Evolutionary conservation across 2,888 invertebrate species (phyloP).

Genomic region (Andrena praecox): DNA sequence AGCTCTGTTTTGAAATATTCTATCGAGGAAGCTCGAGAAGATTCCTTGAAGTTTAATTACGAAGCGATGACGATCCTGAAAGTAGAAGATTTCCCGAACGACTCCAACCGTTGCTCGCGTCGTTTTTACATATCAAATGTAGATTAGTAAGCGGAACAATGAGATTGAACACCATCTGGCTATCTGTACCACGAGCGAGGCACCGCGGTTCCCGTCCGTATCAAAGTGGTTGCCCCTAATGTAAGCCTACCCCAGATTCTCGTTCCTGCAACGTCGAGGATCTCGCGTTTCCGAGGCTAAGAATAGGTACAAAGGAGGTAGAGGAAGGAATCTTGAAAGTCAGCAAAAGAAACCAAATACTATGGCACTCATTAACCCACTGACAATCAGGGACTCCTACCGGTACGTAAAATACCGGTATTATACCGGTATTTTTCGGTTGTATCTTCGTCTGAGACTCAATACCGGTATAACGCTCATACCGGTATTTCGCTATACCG

Average conservation of each 20-base stretch:
- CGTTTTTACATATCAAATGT: neutral
- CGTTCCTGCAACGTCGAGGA: neutral
- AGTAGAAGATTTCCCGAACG: too few relatives aligned
- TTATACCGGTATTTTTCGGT: too few relatives aligned
- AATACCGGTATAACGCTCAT: too few relatives aligned
- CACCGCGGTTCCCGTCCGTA: neutral
- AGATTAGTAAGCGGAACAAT: neutral
- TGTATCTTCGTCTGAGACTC: too few relatives aligned
- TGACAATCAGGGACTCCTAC: too few relatives aligned
- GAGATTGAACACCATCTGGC: neutral
- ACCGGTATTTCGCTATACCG: too few relatives aligned
- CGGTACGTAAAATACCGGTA: too few relatives aligned
- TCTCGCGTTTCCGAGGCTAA: constrained; percentile 1
- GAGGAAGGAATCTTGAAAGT: neutral
- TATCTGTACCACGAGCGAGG: neutral
- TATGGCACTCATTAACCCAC: neutral
- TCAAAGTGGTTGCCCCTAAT: neutral
- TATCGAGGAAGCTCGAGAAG: too few relatives aligned
- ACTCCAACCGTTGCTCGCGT: neutral
- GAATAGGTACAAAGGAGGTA: neutral
- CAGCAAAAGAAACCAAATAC: neutral
- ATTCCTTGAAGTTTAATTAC: too few relatives aligned
- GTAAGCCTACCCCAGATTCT: constrained; percentile 1
- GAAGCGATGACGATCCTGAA: too few relatives aligned
- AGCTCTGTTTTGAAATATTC: too few relatives aligned